Percentiles rank a stretch among this genome's conserved stretches.
Evolutionary conservation across 2,113 vertebrate genomes (phyloP).

Genomic region (Tupaia chinensis): DNA sequence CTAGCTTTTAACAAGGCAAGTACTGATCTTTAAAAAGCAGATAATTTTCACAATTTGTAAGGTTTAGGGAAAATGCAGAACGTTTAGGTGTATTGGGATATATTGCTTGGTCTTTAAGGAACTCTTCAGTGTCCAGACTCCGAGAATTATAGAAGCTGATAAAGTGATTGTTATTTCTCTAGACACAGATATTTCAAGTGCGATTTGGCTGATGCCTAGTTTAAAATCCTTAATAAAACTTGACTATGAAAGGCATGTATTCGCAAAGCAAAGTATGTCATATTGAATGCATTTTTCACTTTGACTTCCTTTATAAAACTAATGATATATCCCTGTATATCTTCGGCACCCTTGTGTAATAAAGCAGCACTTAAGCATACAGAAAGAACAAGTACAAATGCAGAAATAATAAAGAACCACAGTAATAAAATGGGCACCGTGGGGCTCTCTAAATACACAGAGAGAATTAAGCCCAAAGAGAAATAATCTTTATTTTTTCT

Average conservation of each 20-base stretch:
- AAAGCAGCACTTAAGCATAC: constrained; percentile 42
- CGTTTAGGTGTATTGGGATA: constrained; percentile 33
- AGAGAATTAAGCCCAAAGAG: constrained; percentile 64
- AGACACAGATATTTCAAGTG: constrained; percentile 68
- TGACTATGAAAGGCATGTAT: constrained; percentile 56
- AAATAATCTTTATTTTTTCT: constrained; percentile 54
- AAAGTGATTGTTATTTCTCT: constrained; percentile 69
- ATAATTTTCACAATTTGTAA: constrained; percentile 50
- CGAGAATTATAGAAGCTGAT: constrained; percentile 64
- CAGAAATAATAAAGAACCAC: constrained; percentile 55
- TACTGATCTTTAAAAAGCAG: constrained; percentile 58
- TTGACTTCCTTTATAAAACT: constrained; percentile 72
- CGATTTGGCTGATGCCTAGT: constrained; percentile 68
- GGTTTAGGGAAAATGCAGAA: constrained; percentile 58
- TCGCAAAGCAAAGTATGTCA: constrained; percentile 67
- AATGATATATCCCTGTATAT: constrained; percentile 28
- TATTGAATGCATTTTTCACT: constrained; percentile 75
- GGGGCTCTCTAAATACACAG: constrained; percentile 55
- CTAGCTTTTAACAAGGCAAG: constrained; percentile 50
- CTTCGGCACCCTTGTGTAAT: constrained; percentile 45
- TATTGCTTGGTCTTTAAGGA: constrained; percentile 58
- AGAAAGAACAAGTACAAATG: constrained; percentile 45
- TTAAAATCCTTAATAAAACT: constrained; percentile 74
- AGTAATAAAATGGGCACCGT: constrained; percentile 50
- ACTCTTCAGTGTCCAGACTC: background rate